Evolutionary conservation across 2,888 invertebrate genomes (phyloP).

Genomic region (Phragmatobia fuliginosa): DNA sequence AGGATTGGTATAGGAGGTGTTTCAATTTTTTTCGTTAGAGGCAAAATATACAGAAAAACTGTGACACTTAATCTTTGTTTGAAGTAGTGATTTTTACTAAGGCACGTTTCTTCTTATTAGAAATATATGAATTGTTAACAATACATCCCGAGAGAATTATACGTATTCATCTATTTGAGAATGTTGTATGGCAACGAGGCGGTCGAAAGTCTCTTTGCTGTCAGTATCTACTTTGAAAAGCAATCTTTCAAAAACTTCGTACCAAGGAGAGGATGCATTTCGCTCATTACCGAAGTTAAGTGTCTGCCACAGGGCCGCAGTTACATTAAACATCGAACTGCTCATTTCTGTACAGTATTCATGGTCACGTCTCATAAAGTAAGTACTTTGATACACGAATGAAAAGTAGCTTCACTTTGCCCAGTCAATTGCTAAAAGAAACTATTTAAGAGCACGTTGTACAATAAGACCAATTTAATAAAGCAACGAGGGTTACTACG

Average conservation of each 20-base stretch:
- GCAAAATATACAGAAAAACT: background rate
- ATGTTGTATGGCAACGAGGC: background rate
- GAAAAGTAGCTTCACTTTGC: conserved; percentile 60
- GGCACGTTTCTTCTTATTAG: background rate
- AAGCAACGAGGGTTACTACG: conserved; percentile 71
- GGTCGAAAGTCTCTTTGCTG: background rate
- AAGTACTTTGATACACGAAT: conserved; percentile 63
- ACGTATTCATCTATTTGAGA: background rate
- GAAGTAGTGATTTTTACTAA: background rate
- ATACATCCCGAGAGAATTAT: no score
- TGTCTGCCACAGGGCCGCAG: conserved; percentile 15
- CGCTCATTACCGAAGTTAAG: background rate
- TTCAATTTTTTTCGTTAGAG: background rate
- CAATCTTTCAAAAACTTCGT: background rate
- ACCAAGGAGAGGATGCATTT: background rate
- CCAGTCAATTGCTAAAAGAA: conserved; percentile 52
- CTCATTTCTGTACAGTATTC: conserved; percentile 38
- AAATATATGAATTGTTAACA: background rate
- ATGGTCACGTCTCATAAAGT: conserved; percentile 65
- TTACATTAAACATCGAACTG: conserved; percentile 24
- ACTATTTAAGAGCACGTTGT: conserved; percentile 63
- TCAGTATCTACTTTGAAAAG: background rate
- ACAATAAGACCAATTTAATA: conserved; percentile 74
- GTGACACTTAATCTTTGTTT: background rate
- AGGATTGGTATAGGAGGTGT: background rate